Evolutionary conservation across 1,140 invertebrate species (phyloP).

Genomic region (Meloidogyne exigua): DNA sequence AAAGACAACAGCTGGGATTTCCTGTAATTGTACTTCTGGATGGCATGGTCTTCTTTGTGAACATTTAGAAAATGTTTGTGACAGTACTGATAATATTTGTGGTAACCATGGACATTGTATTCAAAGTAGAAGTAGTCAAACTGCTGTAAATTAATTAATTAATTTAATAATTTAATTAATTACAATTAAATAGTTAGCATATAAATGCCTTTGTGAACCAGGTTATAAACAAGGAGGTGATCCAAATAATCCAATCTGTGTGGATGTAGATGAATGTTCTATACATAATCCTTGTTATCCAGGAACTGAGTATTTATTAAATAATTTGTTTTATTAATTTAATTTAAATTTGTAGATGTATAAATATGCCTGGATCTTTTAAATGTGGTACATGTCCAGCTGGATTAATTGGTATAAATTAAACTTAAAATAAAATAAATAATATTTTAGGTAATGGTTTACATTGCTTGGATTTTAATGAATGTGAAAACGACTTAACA

Average conservation of each 20-base stretch:
- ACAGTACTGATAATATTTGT: slow-evolving; percentile 43
- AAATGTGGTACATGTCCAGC: slow-evolving; percentile 50
- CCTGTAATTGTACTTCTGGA: slow-evolving; percentile 51
- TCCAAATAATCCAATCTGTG: slow-evolving; percentile 54
- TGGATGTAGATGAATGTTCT: slow-evolving; percentile 58
- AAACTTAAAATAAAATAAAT: slow-evolving; percentile 1
- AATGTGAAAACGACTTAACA: slow-evolving; percentile 47
- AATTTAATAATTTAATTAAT: not conserved
- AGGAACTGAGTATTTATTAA: slow-evolving; percentile 32
- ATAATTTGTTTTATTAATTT: not conserved
- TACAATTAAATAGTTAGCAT: slow-evolving; percentile 33
- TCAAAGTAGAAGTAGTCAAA: not conserved
- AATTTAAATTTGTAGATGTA: slow-evolving; percentile 28
- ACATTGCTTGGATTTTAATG: slow-evolving; percentile 55
- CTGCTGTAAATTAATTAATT: slow-evolving; percentile 12
- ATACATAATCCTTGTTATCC: slow-evolving; percentile 53
- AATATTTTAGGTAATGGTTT: slow-evolving; percentile 53
- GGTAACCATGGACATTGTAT: slow-evolving; percentile 61
- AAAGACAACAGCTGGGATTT: slow-evolving; percentile 30
- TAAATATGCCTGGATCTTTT: slow-evolving; percentile 59
- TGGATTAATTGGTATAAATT: slow-evolving; percentile 42
- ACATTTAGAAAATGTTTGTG: slow-evolving; percentile 39
- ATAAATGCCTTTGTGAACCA: slow-evolving; percentile 58
- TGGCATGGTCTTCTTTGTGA: slow-evolving; percentile 58
- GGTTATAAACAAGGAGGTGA: slow-evolving; percentile 49